Conservation (phyloP, 2,888 invertebrate genomes). For the Trissolcus japonicus region DNA sequence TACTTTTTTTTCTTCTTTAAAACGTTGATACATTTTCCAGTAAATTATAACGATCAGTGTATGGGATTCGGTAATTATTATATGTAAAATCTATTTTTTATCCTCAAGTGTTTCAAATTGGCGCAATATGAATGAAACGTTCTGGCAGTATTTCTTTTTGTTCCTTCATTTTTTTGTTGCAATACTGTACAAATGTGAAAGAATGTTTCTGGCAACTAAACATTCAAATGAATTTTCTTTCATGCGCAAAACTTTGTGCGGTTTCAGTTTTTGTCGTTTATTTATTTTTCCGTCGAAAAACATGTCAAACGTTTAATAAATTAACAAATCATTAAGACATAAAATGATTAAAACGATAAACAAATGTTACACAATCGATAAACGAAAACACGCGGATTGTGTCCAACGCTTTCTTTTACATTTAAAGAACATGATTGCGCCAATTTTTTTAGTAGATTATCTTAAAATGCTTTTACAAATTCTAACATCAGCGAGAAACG, state of each 20-base stretch:
- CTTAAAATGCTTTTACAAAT: slow-evolving; percentile 41
- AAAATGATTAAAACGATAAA: neutral
- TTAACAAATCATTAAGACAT: neutral
- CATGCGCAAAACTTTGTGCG: slow-evolving; percentile 27
- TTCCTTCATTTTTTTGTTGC: no score
- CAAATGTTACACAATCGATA: no score
- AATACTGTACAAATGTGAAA: slow-evolving; percentile 7
- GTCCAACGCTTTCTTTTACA: slow-evolving; percentile 15
- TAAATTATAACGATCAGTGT: slow-evolving; percentile 49
- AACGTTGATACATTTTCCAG: slow-evolving; percentile 33
- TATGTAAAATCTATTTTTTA: slow-evolving; percentile 71
- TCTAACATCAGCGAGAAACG: slow-evolving; percentile 66
- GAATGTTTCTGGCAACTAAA: neutral
- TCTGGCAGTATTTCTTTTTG: slow-evolving; percentile 9
- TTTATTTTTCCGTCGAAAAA: neutral
- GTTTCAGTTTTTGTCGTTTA: slow-evolving; percentile 22
- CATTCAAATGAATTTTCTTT: no score
- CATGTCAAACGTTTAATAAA: slow-evolving; percentile 3
- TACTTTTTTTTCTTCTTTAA: slow-evolving; percentile 15
- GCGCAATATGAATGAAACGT: slow-evolving; percentile 69
- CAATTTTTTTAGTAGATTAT: slow-evolving; percentile 39
- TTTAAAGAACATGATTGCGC: slow-evolving; percentile 40
- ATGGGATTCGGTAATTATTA: slow-evolving; percentile 63
- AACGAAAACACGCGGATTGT: slow-evolving; percentile 1
- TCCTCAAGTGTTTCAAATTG: slow-evolving; percentile 67